Base-by-base conservation (phyloP, 2,113 vertebrate genomes). In the Thamnaconus septentrionalis region DNA sequence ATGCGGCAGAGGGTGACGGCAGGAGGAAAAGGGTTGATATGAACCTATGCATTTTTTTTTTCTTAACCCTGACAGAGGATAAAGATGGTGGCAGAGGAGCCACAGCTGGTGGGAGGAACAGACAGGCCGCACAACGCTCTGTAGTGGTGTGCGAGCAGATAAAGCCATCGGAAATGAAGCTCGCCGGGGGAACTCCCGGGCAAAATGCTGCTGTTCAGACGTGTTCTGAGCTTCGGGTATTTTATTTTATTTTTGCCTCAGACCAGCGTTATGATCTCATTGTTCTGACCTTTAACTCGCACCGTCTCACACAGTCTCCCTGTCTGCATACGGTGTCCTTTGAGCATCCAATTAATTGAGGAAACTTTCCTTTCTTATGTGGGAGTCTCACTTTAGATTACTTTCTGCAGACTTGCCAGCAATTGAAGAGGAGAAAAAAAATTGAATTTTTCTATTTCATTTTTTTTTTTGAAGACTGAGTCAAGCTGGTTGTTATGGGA, bases 71-170 rank as follows among this genome's bases (percentile, higher is more conserved):
- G 51, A 61, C 69, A 64, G 73, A 31, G 60, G 71, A 72, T 60
- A 66, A 50, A 69, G 66, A 71, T 54, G 46, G 61, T 71, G 66
- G 64, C 70, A 50, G 60, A 69, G 69, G 74, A 82, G 70, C 62
- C 54, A 75, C 70, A 85, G 73, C 70, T 87, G 80, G 78, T 82
- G 78, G 79, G 81, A 7, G 66, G 71, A 79, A 56, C 64, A 81
- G 72, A 79, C 78, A 47, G 69, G 54, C 76, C 67, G 69, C 69
- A 69, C 71, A 76, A 78, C 66, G 66, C 70, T 51, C 63, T 46
- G 69, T 31, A 31, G 18, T 31, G 69, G 55, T 61, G 49, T 53
- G 18, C 43, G 54, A 75, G 65, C 18, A 78, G 76, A 87, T 79
- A 75, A 84, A 79, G 59, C 63, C 79, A 76, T 86, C 65, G 73